These are phyloP conservation scores for Diachasma alloeum DNA, from an alignment of 1,140 invertebrate species.

Conservation along the genomic window DNA sequence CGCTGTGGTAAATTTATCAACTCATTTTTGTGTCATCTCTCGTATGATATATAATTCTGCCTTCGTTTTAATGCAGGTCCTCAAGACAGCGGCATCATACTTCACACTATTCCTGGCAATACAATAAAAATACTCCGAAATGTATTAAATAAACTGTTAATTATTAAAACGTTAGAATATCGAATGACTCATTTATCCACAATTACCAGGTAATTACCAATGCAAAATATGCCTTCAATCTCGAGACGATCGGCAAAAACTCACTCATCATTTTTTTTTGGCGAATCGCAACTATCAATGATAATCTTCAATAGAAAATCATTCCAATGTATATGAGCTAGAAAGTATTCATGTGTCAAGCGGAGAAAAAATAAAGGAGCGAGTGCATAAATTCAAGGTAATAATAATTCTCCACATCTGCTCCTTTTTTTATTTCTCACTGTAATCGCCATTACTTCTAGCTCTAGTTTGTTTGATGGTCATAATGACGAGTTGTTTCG, in stretches of 20 bases:
- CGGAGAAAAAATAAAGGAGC: background rate
- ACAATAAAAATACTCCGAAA: background rate
- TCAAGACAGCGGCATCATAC: background rate
- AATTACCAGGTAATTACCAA: background rate
- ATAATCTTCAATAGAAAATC: background rate
- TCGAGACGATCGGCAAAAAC: background rate
- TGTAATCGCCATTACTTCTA: background rate
- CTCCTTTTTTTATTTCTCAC: background rate
- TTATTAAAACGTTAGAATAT: background rate
- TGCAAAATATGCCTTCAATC: background rate
- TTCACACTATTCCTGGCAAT: background rate
- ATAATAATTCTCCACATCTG: background rate
- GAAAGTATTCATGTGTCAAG: background rate
- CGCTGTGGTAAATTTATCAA: background rate
- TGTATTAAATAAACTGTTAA: background rate
- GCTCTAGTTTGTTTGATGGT: background rate
- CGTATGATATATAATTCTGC: too few species aligned
- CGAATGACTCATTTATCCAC: background rate
- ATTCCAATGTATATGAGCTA: background rate
- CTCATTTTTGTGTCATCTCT: too few species aligned
- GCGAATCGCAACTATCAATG: background rate
- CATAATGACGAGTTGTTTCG: background rate
- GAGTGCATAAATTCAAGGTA: background rate
- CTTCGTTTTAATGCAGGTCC: too few species aligned
- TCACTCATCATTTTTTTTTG: background rate